Conservation (phyloP, 2,113 vertebrate genomes). For the Laticauda laticaudata region DNA sequence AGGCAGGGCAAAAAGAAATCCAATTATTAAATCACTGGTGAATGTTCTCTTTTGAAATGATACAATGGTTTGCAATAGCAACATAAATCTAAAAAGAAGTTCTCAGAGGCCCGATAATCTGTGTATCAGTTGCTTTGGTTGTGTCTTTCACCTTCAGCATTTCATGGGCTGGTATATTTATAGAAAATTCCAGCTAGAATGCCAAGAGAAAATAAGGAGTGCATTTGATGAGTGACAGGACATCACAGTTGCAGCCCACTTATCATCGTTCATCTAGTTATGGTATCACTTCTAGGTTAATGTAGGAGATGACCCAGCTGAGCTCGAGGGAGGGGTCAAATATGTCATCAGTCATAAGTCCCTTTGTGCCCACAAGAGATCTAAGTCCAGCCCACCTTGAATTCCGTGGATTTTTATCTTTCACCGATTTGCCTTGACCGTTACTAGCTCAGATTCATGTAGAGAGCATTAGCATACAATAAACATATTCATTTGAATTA, state of each 20-base stretch:
- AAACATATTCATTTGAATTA: background rate
- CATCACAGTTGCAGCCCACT: background rate
- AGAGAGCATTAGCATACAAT: background rate
- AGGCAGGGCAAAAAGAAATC: background rate
- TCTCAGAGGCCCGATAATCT: background rate
- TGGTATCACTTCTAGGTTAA: background rate
- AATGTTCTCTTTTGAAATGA: background rate
- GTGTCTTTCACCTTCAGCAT: background rate
- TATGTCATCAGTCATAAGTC: background rate
- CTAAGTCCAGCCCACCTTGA: background rate
- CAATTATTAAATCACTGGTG: background rate
- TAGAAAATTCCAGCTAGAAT: constrained; percentile 34
- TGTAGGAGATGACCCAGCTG: background rate
- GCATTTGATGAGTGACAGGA: background rate
- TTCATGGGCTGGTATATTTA: background rate
- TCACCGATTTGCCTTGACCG: background rate
- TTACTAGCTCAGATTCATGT: background rate
- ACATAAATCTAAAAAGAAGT: background rate
- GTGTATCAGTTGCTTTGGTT: background rate
- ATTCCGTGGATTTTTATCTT: background rate
- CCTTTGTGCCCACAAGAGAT: background rate
- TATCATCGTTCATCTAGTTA: background rate
- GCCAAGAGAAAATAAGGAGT: background rate
- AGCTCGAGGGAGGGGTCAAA: background rate
- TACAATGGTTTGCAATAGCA: constrained; percentile 1